phyloP scores from a whole-genome alignment of 2,888 invertebrate species.

The Calephelis perditalis region DNA sequence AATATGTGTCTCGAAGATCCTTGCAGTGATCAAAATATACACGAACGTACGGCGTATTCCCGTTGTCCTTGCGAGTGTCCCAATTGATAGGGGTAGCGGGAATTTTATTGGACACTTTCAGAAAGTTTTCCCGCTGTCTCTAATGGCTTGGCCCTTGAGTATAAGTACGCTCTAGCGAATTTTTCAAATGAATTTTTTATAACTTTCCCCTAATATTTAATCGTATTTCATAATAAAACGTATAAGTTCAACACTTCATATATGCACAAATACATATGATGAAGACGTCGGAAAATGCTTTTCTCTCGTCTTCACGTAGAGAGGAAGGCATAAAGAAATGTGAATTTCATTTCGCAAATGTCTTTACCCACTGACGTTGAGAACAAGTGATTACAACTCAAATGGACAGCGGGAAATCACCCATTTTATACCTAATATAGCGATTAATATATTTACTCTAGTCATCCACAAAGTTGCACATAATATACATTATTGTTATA shows the following conservation, averaged over 20 bases:
- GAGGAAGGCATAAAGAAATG: too few species aligned
- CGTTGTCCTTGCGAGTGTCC: background rate
- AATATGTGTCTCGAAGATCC: constrained; percentile 71
- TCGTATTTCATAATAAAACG: too few species aligned
- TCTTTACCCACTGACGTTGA: too few species aligned
- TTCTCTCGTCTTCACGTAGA: too few species aligned
- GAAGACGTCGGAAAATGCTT: too few species aligned
- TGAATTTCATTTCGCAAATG: too few species aligned
- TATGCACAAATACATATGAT: too few species aligned
- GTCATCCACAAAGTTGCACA: constrained; percentile 76
- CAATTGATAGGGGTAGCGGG: background rate
- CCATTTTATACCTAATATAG: constrained; percentile 60
- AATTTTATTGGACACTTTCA: background rate
- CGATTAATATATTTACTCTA: constrained; percentile 72
- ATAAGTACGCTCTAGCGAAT: too few species aligned
- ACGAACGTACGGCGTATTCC: constrained; percentile 40
- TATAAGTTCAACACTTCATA: too few species aligned
- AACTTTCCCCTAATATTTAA: too few species aligned
- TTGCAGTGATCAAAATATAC: constrained; percentile 75
- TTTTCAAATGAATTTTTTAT: too few species aligned
- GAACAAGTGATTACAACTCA: background rate
- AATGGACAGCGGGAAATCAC: background rate
- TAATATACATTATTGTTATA: constrained; percentile 48
- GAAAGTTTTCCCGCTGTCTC: background rate
- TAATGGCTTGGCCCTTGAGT: too few species aligned